Conservation (phyloP, 2,113 vertebrate species). For the Puma concolor region DNA sequence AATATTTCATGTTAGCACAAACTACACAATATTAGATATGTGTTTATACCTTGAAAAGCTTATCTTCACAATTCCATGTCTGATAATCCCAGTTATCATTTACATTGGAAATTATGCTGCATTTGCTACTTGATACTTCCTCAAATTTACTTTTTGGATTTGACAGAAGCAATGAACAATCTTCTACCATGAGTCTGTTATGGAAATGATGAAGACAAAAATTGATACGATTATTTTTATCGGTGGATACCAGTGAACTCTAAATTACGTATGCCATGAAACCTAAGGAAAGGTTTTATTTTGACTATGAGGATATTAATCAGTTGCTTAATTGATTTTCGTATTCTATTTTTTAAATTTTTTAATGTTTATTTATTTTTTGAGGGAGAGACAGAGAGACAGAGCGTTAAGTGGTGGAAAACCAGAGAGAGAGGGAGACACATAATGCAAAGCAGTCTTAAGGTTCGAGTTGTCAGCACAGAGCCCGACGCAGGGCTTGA, state of each 20-base stretch:
- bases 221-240: neutral
- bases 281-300: neutral
- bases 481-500: too few species aligned
- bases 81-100: neutral
- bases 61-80: neutral
- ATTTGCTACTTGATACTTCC: neutral
- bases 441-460: too few species aligned
- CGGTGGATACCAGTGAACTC: neutral
- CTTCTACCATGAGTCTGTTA: neutral
- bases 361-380: too few species aligned
- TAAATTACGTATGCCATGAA: neutral
- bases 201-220: neutral
- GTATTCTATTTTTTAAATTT: too few species aligned
- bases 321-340: neutral
- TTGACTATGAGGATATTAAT: neutral
- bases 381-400: too few species aligned
- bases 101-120: neutral
- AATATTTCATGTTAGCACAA: neutral
- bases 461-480: too few species aligned
- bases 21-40: neutral
- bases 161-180: neutral
- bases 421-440: too few species aligned
- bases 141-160: neutral
- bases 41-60: neutral
- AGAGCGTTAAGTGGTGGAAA: too few species aligned